Conservation (phyloP, 2,888 invertebrate genomes). For the Globia sparganii region DNA sequence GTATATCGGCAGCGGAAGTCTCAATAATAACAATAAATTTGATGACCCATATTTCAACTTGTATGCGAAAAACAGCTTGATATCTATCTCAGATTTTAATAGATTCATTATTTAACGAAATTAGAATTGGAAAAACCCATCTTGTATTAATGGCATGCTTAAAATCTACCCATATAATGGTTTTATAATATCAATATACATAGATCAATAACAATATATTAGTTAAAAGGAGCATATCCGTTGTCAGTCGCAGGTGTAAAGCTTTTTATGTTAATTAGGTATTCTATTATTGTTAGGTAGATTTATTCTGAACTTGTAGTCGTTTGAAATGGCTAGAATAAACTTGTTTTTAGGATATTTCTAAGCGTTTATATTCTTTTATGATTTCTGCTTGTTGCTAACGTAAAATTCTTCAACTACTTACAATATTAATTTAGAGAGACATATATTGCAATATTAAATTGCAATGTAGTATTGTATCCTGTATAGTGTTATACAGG, state of each 20-base stretch:
- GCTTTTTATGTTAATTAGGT: neutral
- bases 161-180: conserved; percentile 39
- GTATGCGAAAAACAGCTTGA: conserved; percentile 49
- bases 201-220: conserved; percentile 48
- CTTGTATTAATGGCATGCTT: conserved; percentile 44
- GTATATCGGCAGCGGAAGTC: conserved; percentile 50
- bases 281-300: conserved; percentile 2
- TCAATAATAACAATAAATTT: conserved; percentile 55
- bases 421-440: neutral
- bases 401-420: neutral
- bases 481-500: too few species aligned
- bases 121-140: conserved; percentile 44
- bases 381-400: neutral
- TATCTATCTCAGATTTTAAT: conserved; percentile 37
- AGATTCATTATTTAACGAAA: conserved; percentile 42
- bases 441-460: neutral
- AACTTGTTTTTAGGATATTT: neutral
- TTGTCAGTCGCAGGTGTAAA: conserved; percentile 30
- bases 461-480: too few species aligned
- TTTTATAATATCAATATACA: conserved; percentile 38
- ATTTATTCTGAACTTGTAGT: conserved; percentile 7
- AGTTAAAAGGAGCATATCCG: conserved; percentile 9
- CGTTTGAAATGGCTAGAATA: neutral
- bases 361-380: neutral
- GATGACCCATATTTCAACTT: conserved; percentile 39